Base-by-base conservation (phyloP, 2,113 vertebrate species). In the Fregetta grallaria region DNA sequence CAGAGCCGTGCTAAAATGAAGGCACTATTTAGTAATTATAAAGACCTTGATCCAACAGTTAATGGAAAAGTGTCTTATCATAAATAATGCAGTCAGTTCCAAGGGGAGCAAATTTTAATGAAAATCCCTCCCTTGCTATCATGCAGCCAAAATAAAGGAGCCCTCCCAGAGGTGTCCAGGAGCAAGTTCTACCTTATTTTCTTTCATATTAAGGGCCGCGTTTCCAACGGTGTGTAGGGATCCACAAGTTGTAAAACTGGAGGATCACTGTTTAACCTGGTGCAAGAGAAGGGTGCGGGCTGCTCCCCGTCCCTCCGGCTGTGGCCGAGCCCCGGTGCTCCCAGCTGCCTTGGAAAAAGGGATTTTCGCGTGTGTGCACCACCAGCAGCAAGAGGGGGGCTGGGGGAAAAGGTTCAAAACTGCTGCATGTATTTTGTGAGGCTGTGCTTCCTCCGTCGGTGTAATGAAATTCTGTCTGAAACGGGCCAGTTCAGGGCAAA, bases 191-290 rank as follows among this genome's bases (percentile, higher is more conserved):
- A 15, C 6, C 7, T 18, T 6, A 3, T 13, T 59, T 67, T 18
- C 9, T 36, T 13, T 38, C 32, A 5, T 0, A 2, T 7, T 3
- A 27, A 45, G 17, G 20, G 4, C 25, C 5, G 5, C 0, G 1
- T 61, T 77, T 53, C n/a, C 34, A 18, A 1, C 0, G 17, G 15
- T 76, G 26, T 27, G 15, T 10, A 3, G 21, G 7, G 32, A 21
- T 10, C 6, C 14, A 3, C 6, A 11, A 15, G 3, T 0, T 1
- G 26, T 6, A 18, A 3, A 45, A n/a, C 14, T 5, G 0, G 3
- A 47, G 12, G 34, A 44, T 52, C 3, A 0, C 29, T 3, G 0
- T 7, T 20, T 4, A 5, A 3, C 0, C 2, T 1, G 62, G 34
- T 8, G 7, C 7, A 5, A 16, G 47, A 4, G 1, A 3, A 8